phyloP scores from a whole-genome alignment of 2,888 invertebrate genomes.

The Chirona hameri region DNA sequence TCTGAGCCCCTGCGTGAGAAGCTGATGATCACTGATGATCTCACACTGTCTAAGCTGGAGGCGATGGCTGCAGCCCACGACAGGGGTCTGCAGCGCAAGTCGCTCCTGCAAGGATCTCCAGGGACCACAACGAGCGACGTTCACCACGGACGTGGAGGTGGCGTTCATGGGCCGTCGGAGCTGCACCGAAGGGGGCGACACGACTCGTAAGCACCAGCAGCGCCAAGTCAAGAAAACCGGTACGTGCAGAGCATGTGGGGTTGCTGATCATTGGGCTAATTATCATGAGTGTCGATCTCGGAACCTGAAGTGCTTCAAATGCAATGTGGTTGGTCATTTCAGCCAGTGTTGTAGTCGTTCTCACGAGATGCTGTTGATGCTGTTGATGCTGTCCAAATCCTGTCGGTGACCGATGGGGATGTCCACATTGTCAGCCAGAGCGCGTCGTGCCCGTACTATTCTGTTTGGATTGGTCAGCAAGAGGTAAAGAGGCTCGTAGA shows the following conservation, averaged over 20 bases:
- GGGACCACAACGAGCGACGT: background rate
- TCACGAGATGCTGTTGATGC: too few relatives aligned
- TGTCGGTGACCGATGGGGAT: too few relatives aligned
- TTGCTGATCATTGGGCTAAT: background rate
- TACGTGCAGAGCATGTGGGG: background rate
- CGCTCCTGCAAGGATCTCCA: background rate
- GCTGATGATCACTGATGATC: background rate
- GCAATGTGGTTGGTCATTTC: too few relatives aligned
- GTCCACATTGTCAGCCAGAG: too few relatives aligned
- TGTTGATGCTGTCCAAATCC: too few relatives aligned
- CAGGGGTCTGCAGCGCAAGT: too few relatives aligned
- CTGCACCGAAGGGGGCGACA: background rate
- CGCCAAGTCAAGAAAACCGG: background rate
- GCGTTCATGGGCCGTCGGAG: background rate
- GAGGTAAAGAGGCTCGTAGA: background rate
- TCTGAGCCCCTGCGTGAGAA: background rate
- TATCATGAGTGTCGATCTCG: background rate
- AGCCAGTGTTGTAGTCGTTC: too few relatives aligned
- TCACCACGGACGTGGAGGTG: background rate
- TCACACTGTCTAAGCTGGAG: too few relatives aligned
- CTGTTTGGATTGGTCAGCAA: background rate
- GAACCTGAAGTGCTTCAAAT: too few relatives aligned
- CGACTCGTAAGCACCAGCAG: background rate
- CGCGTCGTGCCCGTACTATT: too few relatives aligned
- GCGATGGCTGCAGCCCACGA: too few relatives aligned